These are phyloP conservation scores for Drosophila atripex DNA, from an alignment of 2,888 invertebrate genomes.

Conservation along the genomic window DNA sequence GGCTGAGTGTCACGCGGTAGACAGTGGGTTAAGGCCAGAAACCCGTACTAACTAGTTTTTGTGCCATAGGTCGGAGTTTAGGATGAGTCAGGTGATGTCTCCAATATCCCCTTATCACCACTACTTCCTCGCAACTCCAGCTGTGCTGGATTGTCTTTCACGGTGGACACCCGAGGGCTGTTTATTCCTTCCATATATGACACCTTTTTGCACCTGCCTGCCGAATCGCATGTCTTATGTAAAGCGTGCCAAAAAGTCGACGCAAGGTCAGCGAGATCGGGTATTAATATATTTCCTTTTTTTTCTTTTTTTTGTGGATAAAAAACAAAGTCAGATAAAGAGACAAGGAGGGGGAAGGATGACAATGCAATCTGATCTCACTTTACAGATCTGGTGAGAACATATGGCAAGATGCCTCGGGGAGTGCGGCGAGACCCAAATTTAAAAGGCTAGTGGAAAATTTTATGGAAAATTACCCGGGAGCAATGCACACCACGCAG, in stretches of 20 bases:
- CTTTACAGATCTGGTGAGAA: not conserved
- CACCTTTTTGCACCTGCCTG: conserved; percentile 39
- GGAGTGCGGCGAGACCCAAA: conserved; percentile 48
- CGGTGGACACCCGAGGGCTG: not conserved
- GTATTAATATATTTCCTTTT: conserved; percentile 1
- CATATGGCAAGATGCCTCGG: not conserved
- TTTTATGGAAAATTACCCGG: conserved; percentile 71
- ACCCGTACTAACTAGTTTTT: conserved; percentile 2
- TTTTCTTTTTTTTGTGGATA: not conserved
- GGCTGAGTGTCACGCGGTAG: conserved; percentile 31
- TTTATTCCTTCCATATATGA: not conserved
- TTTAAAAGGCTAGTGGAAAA: conserved; percentile 55
- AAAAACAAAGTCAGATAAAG: conserved; percentile 10
- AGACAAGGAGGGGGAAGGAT: too few species aligned
- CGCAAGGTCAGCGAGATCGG: conserved; percentile 49
- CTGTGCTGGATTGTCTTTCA: not conserved
- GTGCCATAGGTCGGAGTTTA: conserved; percentile 20
- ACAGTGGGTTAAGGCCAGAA: conserved; percentile 16
- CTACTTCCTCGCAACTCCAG: conserved; percentile 1
- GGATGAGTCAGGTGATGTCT: not conserved
- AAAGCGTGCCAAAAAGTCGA: conserved; percentile 48
- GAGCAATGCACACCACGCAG: conserved; percentile 18
- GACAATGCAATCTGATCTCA: not conserved
- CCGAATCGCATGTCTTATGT: conserved; percentile 36
- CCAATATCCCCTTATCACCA: not conserved